A percentile compares a stretch with the other conserved stretches of the same genome.
Evolutionary conservation across 2,888 invertebrate genomes (phyloP).

Genomic region (Platycheirus albimanus): DNA sequence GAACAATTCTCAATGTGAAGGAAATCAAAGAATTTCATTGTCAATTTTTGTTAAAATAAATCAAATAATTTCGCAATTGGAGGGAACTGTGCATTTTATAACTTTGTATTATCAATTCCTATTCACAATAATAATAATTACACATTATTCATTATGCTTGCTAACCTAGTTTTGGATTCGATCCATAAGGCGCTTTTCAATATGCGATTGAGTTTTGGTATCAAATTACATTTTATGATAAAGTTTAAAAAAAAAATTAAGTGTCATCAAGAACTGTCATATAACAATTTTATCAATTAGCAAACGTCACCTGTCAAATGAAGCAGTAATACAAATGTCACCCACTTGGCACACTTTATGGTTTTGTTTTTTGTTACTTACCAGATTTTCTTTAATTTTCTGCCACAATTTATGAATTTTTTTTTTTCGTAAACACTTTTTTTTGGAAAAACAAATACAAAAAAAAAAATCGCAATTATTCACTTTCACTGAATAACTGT

Average conservation of each 20-base stretch:
- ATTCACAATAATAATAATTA: no score
- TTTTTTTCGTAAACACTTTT: neutral
- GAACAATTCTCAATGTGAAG: neutral
- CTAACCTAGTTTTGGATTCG: slow-evolving; percentile 50
- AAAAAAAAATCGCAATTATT: slow-evolving; percentile 23
- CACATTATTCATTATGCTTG: slow-evolving; percentile 9
- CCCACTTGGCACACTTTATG: slow-evolving; percentile 5
- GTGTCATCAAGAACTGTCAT: slow-evolving; percentile 36
- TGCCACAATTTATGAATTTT: neutral
- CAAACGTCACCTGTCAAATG: slow-evolving; percentile 11
- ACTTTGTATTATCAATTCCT: no score
- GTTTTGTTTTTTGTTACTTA: slow-evolving; percentile 23
- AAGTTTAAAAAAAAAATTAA: neutral
- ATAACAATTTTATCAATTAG: neutral
- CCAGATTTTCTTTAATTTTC: neutral
- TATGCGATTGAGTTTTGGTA: slow-evolving; percentile 12
- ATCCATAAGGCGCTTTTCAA: neutral
- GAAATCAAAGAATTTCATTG: slow-evolving; percentile 61
- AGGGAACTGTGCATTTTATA: neutral
- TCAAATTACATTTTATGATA: slow-evolving; percentile 23
- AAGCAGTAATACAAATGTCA: slow-evolving; percentile 7
- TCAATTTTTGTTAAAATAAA: slow-evolving; percentile 30
- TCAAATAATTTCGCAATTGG: slow-evolving; percentile 51
- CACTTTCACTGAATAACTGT: slow-evolving; percentile 65
- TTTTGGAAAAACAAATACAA: neutral